These are phyloP conservation scores for Salmo trutta DNA, from an alignment of 2,797 vertebrate genomes.

Conservation along the genomic window DNA sequence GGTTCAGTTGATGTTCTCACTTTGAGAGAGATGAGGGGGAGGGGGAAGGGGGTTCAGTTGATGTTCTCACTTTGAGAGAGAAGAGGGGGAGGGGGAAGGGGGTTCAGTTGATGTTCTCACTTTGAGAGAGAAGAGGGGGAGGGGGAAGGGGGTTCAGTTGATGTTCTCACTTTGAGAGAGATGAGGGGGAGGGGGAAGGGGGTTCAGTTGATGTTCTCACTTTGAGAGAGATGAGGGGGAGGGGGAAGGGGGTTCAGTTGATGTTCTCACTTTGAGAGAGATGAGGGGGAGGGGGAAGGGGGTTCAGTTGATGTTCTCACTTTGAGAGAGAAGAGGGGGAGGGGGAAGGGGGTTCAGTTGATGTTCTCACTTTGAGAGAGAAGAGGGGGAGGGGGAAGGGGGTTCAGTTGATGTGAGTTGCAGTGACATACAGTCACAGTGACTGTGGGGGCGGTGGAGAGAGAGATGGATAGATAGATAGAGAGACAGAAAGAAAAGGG, in stretches of 20 bases:
- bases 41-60: no score
- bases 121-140: not conserved
- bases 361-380: not conserved
- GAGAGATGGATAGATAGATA: not conserved
- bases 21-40: not conserved
- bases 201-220: not conserved
- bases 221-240: not conserved
- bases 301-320: not conserved
- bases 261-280: not conserved
- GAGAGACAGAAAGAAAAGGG: not conserved
- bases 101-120: not conserved
- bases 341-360: no score
- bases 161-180: not conserved
- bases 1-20: not conserved
- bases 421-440: not conserved
- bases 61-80: not conserved
- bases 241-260: no score
- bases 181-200: not conserved
- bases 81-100: not conserved
- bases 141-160: no score
- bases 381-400: not conserved
- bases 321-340: not conserved
- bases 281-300: not conserved
- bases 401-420: not conserved
- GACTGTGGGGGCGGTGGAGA: not conserved